These are phyloP conservation scores for Falco berigora DNA, from an alignment of 2,797 vertebrate genomes.

Conservation along the genomic window DNA sequence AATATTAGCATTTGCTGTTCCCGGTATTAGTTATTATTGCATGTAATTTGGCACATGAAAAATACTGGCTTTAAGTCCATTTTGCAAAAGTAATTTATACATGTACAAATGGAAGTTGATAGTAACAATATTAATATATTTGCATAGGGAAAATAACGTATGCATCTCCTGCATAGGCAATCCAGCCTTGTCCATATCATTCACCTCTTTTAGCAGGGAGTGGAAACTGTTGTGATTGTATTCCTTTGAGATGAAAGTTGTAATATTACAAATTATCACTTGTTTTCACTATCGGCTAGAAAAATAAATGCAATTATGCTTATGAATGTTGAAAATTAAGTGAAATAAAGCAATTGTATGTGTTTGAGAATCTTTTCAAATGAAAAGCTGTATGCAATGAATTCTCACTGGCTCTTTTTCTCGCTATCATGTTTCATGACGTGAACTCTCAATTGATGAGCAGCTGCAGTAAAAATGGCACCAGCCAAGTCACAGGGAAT, in stretches of 20 bases:
- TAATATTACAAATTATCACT: slow-evolving; percentile 74
- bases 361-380: slow-evolving; percentile 71
- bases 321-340: slow-evolving; percentile 76
- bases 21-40: neutral
- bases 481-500: slow-evolving; percentile 4
- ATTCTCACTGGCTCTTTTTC: slow-evolving; percentile 55
- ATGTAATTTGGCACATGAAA: neutral
- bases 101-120: neutral
- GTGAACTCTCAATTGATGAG: slow-evolving; percentile 61
- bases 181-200: neutral
- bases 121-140: neutral
- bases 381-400: slow-evolving; percentile 69
- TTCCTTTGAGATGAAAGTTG: slow-evolving; percentile 59
- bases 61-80: slow-evolving; percentile 2
- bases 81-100: slow-evolving; percentile 2
- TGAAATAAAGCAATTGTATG: slow-evolving; percentile 66
- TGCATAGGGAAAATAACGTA: neutral
- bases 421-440: slow-evolving; percentile 28
- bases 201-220: slow-evolving; percentile 7
- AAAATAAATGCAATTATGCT: slow-evolving; percentile 77
- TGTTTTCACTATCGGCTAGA: slow-evolving; percentile 75
- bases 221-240: slow-evolving; percentile 63
- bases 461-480: slow-evolving; percentile 65
- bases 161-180: neutral
- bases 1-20: slow-evolving; percentile 1